Conservation (phyloP, 2,888 invertebrate genomes). For the Trichopoda pennipes region DNA sequence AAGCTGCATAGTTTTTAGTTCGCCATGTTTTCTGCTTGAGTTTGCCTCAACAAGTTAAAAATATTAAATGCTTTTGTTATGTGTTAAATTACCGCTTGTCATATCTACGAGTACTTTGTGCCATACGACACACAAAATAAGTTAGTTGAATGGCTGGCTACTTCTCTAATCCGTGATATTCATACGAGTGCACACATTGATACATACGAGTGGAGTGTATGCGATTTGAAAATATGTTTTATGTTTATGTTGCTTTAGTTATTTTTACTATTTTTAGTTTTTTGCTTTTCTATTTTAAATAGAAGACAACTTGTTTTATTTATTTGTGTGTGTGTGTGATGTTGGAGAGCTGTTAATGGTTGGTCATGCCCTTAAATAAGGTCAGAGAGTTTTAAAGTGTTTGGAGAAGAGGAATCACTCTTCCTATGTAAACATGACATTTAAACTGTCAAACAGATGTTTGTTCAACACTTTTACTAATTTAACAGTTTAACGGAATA, state of each 20-base stretch:
- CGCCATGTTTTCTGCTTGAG: neutral
- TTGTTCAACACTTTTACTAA: neutral
- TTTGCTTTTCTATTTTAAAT: neutral
- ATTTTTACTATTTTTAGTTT: constrained; percentile 5
- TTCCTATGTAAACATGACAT: no score
- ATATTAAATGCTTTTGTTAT: constrained; percentile 17
- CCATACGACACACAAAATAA: constrained; percentile 35
- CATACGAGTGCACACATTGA: no score
- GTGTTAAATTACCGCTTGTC: neutral
- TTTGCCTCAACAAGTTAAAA: constrained; percentile 9
- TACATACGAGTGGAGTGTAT: no score
- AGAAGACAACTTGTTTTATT: constrained; percentile 42
- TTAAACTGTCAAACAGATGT: constrained; percentile 42
- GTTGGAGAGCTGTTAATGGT: constrained; percentile 28
- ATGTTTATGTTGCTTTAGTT: neutral
- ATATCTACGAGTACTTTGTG: neutral
- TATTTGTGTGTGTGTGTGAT: constrained; percentile 32
- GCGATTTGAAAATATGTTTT: neutral
- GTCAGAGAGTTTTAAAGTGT: constrained; percentile 37
- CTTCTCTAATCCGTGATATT: neutral
- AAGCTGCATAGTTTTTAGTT: neutral
- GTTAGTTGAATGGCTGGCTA: neutral
- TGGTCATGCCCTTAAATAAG: constrained; percentile 61
- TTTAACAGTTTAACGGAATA: constrained; percentile 8
- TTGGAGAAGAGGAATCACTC: neutral